phyloP scores from a whole-genome alignment of 53 echinoderm and acorn worm species.

The Temnopleurus reevesii region DNA sequence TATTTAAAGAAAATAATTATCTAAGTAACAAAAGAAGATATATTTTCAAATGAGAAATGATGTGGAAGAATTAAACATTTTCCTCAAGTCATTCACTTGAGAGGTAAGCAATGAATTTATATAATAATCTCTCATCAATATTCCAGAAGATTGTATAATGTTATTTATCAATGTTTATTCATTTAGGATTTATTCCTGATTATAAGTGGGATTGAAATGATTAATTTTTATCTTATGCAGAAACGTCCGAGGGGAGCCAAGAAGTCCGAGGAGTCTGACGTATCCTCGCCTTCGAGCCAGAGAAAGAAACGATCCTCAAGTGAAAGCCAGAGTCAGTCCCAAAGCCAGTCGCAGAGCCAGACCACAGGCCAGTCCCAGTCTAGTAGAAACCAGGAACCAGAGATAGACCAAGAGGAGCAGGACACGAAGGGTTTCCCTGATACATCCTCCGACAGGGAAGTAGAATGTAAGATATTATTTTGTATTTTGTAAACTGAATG shows the following conservation, averaged over 20 bases:
- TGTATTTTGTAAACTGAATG: too few relatives aligned
- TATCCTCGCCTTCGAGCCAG: not conserved
- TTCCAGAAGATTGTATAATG: too few relatives aligned
- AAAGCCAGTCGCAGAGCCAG: not conserved
- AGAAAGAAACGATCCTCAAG: not conserved
- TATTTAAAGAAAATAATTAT: too few relatives aligned
- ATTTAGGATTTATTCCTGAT: not conserved
- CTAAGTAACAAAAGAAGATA: too few relatives aligned
- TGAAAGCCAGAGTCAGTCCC: conserved; percentile 23
- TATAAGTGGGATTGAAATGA: not conserved
- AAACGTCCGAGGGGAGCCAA: not conserved
- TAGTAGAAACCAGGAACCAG: conserved; percentile 2
- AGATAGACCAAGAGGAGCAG: not conserved
- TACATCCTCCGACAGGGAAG: conserved; percentile 23
- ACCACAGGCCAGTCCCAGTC: conserved; percentile 14
- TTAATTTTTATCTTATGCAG: not conserved
- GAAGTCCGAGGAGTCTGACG: not conserved
- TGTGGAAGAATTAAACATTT: too few relatives aligned
- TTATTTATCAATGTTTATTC: too few relatives aligned
- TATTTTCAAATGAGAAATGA: too few relatives aligned
- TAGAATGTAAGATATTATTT: conserved; percentile 7
- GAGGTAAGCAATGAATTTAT: too few relatives aligned
- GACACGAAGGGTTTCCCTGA: conserved; percentile 5
- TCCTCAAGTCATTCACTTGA: too few relatives aligned
- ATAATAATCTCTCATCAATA: too few relatives aligned